Evolutionary conservation across 2,113 vertebrate genomes (phyloP), one percentile per base, ranked within the genome.

Genomic region (Trachemys scripta): DNA sequence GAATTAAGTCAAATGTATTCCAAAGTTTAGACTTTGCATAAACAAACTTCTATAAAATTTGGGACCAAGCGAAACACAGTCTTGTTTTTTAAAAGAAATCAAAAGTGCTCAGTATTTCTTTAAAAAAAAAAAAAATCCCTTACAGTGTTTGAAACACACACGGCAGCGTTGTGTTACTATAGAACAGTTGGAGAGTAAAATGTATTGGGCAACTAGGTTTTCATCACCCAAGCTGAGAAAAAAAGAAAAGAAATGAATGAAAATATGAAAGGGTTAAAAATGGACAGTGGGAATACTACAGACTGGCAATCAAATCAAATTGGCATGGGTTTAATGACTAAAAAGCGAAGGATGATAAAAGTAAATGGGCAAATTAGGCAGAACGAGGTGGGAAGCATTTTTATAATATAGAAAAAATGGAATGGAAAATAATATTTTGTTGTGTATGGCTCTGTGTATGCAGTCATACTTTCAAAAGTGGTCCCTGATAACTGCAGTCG

Each of bases 181-280:
- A 79, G 59, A 27, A 59, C 69, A 80, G 54, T 8, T 54, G 54
- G 38, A 57, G 89, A 35, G 80, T 92, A 82, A 95, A 94, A n/a
- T n/a, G 78, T 89, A 83, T 14, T 29, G 85, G 51, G 69, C 94
- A 84, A 79, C 42, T 92, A 54, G 59, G 83, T 11, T 83, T 50
- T 89, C 51, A 87, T 38, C 88, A 75, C 42, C 86, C 91, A 88
- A 87, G 35, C 80, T 94, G 86, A 90, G 72, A 8, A 78, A 72
- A 19, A 62, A 38, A 25, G 80, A 56, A 31, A 79, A 3, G 29
- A 86, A 7, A 76, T 29, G 65, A 59, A 0, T n/a, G 16, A 88
- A 90, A 92, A 92, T 14, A 92, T 50, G 2, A 57, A 92, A 87
- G 83, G 1, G 35, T 94, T 94, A 80, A 95, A 78, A 76, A 78